Percentiles rank a stretch among this genome's conserved stretches.
Evolutionary conservation across 2,797 vertebrate genomes (phyloP).

Genomic region (Paratrypauchen microcephalus): DNA sequence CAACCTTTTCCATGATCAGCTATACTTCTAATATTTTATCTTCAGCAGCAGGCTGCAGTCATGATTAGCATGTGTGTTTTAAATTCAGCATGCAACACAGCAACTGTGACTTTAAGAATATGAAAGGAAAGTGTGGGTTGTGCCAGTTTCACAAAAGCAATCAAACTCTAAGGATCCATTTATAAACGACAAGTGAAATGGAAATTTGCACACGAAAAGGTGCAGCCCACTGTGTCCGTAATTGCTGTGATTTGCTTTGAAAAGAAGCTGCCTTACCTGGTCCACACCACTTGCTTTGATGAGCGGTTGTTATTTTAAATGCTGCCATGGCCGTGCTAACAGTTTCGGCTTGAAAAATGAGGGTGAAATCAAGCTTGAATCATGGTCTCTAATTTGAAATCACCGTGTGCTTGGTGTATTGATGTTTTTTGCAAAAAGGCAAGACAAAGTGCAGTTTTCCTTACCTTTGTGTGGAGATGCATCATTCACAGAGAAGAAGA

Average conservation of each 20-base stretch:
- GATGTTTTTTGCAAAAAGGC: constrained; percentile 12
- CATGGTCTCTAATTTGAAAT: not conserved
- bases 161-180: constrained; percentile 16
- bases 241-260: constrained; percentile 35
- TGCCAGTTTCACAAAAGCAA: constrained; percentile 11
- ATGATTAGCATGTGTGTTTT: not conserved
- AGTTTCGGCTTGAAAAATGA: constrained; percentile 1
- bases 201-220: constrained; percentile 48
- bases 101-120: not conserved
- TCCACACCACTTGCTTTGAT: constrained; percentile 10
- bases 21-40: not conserved
- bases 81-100: not conserved
- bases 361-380: not conserved
- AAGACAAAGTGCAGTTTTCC: constrained; percentile 21
- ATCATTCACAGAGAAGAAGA: constrained; percentile 31
- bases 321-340: not conserved
- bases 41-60: not conserved
- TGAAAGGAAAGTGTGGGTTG: constrained; percentile 3
- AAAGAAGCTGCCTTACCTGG: constrained; percentile 14
- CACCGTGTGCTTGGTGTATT: constrained; percentile 18
- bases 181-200: constrained; percentile 11
- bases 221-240: constrained; percentile 24
- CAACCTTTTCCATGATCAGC: too few species aligned
- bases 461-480: constrained; percentile 55
- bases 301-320: constrained; percentile 11